Conservation (phyloP, 1,140 invertebrate species). For the Musca domestica region DNA sequence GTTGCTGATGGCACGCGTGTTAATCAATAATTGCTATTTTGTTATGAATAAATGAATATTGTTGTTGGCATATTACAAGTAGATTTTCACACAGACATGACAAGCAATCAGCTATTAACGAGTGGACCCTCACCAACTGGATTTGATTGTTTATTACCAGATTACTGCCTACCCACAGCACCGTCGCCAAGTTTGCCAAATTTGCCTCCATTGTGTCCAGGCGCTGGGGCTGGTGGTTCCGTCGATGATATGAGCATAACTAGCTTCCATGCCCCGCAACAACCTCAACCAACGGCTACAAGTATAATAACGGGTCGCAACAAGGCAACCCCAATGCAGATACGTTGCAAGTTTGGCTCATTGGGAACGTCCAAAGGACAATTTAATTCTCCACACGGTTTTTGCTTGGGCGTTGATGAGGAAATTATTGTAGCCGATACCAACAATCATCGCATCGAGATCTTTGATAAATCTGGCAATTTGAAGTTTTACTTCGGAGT, state of each 20-base stretch:
- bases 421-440: slow-evolving; percentile 95
- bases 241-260: slow-evolving; percentile 44
- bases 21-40: background rate
- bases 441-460: slow-evolving; percentile 92
- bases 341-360: slow-evolving; percentile 90
- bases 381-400: slow-evolving; percentile 96
- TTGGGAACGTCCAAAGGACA: slow-evolving; percentile 87
- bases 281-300: slow-evolving; percentile 36
- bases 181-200: slow-evolving; percentile 63
- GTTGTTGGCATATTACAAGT: slow-evolving; percentile 31
- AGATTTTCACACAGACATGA: slow-evolving; percentile 43
- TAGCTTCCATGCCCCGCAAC: slow-evolving; percentile 48
- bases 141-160: slow-evolving; percentile 54
- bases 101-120: slow-evolving; percentile 48
- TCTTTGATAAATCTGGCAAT: slow-evolving; percentile 86
- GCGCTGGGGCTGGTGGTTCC: slow-evolving; percentile 28
- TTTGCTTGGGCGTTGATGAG: slow-evolving; percentile 90
- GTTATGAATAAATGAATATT: slow-evolving; percentile 23
- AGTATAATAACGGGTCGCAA: slow-evolving; percentile 60
- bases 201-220: slow-evolving; percentile 38
- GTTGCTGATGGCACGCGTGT: slow-evolving; percentile 19
- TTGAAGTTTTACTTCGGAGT: slow-evolving; percentile 88
- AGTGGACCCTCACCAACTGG: slow-evolving; percentile 57
- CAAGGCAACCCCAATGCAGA: slow-evolving; percentile 80
- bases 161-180: slow-evolving; percentile 59